These are phyloP conservation scores for Oxyruncus cristatus DNA, from an alignment of 2,113 vertebrate genomes.

Conservation along the genomic window DNA sequence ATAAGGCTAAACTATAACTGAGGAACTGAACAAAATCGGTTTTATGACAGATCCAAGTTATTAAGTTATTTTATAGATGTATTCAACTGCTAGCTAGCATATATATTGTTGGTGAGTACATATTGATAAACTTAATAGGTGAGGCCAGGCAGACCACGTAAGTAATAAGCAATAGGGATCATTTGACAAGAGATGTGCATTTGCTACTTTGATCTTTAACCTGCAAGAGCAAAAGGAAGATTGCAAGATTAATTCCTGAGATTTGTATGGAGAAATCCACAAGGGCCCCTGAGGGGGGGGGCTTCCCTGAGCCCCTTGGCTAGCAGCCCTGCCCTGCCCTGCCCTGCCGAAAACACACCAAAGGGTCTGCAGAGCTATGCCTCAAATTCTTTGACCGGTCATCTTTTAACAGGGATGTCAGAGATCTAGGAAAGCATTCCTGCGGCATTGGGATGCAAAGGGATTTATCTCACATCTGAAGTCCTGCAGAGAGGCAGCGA, in stretches of 20 bases:
- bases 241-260: background rate
- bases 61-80: background rate
- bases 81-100: background rate
- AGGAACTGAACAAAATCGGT: background rate
- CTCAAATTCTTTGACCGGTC: constrained; percentile 3
- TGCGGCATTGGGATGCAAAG: constrained; percentile 39
- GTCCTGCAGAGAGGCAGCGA: constrained; percentile 25
- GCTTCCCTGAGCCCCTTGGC: background rate
- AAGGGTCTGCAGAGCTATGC: background rate
- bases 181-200: background rate
- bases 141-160: background rate
- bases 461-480: constrained; percentile 52
- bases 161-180: background rate
- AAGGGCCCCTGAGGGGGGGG: accelerated
- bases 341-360: background rate
- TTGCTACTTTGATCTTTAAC: background rate
- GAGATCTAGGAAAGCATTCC: constrained; percentile 42
- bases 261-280: background rate
- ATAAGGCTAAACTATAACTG: background rate
- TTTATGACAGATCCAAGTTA: background rate
- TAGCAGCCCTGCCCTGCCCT: background rate
- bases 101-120: background rate
- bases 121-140: background rate
- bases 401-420: constrained; percentile 51
- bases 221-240: background rate